A percentile compares a stretch with the other conserved stretches of the same genome.
These are phyloP conservation scores for Eupithecia inturbata DNA, from an alignment of 2,888 invertebrate genomes.

Conservation along the genomic window DNA sequence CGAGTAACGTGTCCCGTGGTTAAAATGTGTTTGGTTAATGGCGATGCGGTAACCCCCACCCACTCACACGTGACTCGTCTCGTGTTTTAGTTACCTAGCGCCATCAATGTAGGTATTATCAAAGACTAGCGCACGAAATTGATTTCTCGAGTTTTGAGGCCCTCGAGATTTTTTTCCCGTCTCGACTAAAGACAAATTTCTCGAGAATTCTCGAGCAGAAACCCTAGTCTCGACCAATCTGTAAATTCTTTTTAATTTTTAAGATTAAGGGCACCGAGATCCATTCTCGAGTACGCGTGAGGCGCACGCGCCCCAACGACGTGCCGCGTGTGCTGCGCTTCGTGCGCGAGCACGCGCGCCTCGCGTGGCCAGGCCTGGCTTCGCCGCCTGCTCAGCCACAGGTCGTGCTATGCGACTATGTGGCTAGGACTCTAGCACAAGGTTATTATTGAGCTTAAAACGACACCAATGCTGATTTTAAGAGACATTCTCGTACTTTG, in stretches of 20 bases:
- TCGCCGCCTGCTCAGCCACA: slow-evolving; percentile 53
- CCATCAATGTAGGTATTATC: too few species aligned
- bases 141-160: too few species aligned
- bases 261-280: slow-evolving; percentile 68
- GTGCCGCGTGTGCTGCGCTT: slow-evolving; percentile 71
- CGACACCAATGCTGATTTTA: not conserved
- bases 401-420: slow-evolving; percentile 67
- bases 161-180: too few species aligned
- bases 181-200: too few species aligned
- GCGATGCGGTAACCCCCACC: too few species aligned
- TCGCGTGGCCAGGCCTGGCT: slow-evolving; percentile 66
- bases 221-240: too few species aligned
- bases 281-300: slow-evolving; percentile 66
- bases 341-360: slow-evolving; percentile 66
- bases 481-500: not conserved
- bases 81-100: too few species aligned
- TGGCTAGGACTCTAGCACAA: slow-evolving; percentile 72
- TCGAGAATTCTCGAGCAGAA: too few species aligned
- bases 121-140: too few species aligned
- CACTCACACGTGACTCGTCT: too few species aligned
- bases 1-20: too few species aligned
- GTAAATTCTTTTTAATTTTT: not conserved
- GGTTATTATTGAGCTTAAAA: slow-evolving; percentile 52
- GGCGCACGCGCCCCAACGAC: slow-evolving; percentile 70
- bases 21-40: too few species aligned